Percentiles rank a stretch among this genome's conserved stretches.
These are phyloP conservation scores for Cyprinella venusta DNA, from an alignment of 2,797 vertebrate species.

Conservation along the genomic window DNA sequence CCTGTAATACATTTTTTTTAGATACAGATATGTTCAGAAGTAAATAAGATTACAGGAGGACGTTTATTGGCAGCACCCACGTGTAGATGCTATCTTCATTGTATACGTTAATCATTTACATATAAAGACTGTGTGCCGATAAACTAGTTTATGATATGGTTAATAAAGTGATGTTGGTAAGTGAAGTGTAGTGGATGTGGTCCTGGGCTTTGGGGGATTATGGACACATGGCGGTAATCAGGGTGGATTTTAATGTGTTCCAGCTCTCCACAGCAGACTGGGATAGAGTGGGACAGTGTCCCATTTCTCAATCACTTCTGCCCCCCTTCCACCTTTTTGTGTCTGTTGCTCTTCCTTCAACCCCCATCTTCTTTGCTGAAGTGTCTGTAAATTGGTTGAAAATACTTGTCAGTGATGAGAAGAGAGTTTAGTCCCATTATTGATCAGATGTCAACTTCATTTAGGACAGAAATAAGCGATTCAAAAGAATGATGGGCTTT, in stretches of 20 bases:
- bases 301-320: slow-evolving; percentile 49
- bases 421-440: slow-evolving; percentile 81
- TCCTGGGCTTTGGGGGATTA: slow-evolving; percentile 58
- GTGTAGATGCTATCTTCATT: not conserved
- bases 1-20: not conserved
- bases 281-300: slow-evolving; percentile 51
- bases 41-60: not conserved
- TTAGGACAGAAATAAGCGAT: slow-evolving; percentile 73
- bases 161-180: slow-evolving; percentile 1
- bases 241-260: slow-evolving; percentile 51
- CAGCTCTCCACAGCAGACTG: slow-evolving; percentile 40
- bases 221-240: slow-evolving; percentile 50
- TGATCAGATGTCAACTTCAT: slow-evolving; percentile 79
- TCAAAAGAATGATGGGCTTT: not conserved
- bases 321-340: slow-evolving; percentile 45
- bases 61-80: not conserved
- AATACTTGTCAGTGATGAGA: slow-evolving; percentile 77
- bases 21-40: not conserved
- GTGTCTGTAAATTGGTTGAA: slow-evolving; percentile 77
- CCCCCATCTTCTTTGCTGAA: slow-evolving; percentile 59
- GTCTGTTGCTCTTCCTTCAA: slow-evolving; percentile 24
- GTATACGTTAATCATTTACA: slow-evolving; percentile 19
- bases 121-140: not conserved
- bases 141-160: slow-evolving; percentile 13
- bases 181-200: slow-evolving; percentile 32